Percentiles rank a stretch among this genome's conserved stretches.
These are phyloP conservation scores for Saxidomus purpurata DNA, from an alignment of 1,140 invertebrate genomes.

Conservation along the genomic window DNA sequence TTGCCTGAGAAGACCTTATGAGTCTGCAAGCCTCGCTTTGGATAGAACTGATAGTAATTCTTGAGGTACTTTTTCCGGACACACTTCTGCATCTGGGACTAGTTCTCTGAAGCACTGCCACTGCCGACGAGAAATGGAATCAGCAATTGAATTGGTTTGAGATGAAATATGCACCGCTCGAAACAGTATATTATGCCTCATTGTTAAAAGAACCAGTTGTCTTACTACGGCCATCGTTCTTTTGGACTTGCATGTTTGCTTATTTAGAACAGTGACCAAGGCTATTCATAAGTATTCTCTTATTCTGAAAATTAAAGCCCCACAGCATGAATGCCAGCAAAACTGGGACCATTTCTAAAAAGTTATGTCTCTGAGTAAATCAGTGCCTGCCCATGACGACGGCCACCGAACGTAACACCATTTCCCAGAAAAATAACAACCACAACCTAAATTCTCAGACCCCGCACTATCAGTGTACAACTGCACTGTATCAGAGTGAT, in stretches of 20 bases:
- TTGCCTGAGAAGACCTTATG: no score
- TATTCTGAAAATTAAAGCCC: background rate
- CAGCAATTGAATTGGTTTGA: conserved; percentile 45
- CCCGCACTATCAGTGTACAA: conserved; percentile 53
- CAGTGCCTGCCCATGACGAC: background rate
- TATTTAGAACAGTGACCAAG: conserved; percentile 62
- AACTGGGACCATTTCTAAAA: conserved; percentile 65
- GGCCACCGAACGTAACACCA: conserved; percentile 45
- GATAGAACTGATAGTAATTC: no score
- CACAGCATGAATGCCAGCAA: conserved; percentile 52
- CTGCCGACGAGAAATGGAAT: conserved; percentile 67
- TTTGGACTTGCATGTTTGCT: conserved; percentile 51
- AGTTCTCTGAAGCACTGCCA: conserved; percentile 17
- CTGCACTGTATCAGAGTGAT: background rate
- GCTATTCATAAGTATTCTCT: conserved; percentile 48
- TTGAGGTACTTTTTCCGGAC: background rate
- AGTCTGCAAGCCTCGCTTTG: no score
- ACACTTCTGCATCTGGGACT: conserved; percentile 9
- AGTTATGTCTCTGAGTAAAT: conserved; percentile 43
- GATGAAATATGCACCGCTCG: conserved; percentile 42
- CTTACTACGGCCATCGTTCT: conserved; percentile 51
- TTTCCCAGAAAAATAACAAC: background rate
- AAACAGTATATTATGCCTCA: conserved; percentile 60
- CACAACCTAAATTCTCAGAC: background rate
- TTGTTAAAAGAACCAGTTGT: conserved; percentile 35